A percentile compares a stretch with the other conserved stretches of the same genome.
These are phyloP conservation scores for Conus betulinus DNA, from an alignment of 1,140 invertebrate genomes.

Conservation along the genomic window DNA sequence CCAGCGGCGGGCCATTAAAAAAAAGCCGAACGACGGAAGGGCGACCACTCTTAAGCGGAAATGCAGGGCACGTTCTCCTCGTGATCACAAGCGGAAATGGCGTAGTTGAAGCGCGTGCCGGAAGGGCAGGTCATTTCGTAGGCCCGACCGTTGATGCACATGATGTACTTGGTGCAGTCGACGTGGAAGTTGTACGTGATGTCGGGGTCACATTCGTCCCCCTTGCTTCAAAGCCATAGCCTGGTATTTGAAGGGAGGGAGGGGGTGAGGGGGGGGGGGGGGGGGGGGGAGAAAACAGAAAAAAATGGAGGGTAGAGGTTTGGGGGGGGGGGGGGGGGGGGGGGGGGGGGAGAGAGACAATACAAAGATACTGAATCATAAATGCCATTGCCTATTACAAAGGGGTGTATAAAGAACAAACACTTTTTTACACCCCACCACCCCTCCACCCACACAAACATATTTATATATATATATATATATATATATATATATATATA, in stretches of 20 bases:
- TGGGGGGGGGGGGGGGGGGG: not conserved
- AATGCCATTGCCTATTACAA: no score
- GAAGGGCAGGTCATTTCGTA: constrained; percentile 17
- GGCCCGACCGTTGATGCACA: constrained; percentile 15
- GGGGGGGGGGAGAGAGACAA: no score
- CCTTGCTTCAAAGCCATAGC: not conserved
- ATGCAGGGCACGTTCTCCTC: constrained; percentile 14
- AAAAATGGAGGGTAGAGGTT: not conserved
- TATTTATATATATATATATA: no score
- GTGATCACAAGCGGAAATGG: constrained; percentile 20
- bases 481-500: no score
- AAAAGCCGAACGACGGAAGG: no score
- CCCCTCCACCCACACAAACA: no score
- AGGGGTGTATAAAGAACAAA: no score
- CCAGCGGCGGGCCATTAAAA: no score
- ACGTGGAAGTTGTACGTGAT: not conserved
- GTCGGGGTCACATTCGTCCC: not conserved
- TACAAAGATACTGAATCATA: no score
- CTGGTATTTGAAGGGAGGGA: not conserved
- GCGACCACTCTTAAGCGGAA: no score
- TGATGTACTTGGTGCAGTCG: constrained; percentile 31
- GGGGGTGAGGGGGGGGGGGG: no score
- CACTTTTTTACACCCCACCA: no score
- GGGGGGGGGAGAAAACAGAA: not conserved
- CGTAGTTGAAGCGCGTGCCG: constrained; percentile 25